phyloP scores from a whole-genome alignment of 35 echinoderm and acorn worm genomes.

The Apostichopus parvimensis region DNA sequence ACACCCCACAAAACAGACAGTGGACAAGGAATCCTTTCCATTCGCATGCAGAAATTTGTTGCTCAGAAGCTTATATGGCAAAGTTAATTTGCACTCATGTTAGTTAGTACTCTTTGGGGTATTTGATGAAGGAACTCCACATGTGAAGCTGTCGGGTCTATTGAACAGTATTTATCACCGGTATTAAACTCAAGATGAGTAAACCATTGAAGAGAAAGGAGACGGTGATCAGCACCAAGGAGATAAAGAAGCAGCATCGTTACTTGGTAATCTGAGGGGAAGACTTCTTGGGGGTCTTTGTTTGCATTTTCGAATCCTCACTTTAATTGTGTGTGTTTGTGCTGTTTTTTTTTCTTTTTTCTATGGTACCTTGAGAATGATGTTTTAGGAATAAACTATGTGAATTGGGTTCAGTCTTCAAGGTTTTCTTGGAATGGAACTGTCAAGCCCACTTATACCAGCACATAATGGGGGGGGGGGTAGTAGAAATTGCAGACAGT shows the following conservation, averaged over 20 bases:
- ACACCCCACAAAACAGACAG: too few species aligned
- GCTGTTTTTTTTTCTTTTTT: background rate
- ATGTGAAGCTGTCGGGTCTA: background rate
- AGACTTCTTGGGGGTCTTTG: background rate
- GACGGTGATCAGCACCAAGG: constrained; percentile 22
- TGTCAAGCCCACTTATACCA: too few species aligned
- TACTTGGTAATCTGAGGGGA: constrained; percentile 1
- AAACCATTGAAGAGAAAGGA: constrained; percentile 10
- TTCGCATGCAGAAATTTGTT: background rate
- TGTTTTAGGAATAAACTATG: background rate
- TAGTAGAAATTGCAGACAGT: too few species aligned
- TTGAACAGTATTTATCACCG: background rate
- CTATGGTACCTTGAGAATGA: background rate
- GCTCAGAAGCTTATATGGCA: background rate
- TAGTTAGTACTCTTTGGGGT: background rate
- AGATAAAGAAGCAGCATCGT: constrained; percentile 15
- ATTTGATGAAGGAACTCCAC: background rate
- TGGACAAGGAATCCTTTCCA: too few species aligned
- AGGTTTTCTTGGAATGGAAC: too few species aligned
- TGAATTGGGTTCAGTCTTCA: too few species aligned
- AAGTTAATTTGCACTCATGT: background rate
- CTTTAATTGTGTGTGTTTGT: background rate
- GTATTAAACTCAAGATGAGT: constrained; percentile 1
- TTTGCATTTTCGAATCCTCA: background rate
- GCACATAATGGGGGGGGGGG: too few species aligned